A percentile compares a stretch with the other conserved stretches of the same genome.
These are phyloP conservation scores for Vicugna pacos DNA, from an alignment of 2,113 vertebrate genomes.

Conservation along the genomic window DNA sequence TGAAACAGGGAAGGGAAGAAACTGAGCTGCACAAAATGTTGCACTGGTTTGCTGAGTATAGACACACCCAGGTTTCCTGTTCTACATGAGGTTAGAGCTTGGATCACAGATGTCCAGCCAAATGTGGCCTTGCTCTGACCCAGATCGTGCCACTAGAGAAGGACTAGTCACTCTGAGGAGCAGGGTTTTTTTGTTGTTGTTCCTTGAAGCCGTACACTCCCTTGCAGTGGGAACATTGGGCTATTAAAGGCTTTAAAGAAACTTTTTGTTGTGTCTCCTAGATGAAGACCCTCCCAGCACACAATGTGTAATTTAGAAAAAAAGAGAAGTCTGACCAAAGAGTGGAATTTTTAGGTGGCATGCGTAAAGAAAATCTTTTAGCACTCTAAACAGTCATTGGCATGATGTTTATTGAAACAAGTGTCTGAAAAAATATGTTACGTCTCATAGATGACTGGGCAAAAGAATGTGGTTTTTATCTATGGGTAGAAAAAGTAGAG, in stretches of 20 bases:
- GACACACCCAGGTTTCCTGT: conserved; percentile 37
- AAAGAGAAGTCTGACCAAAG: conserved; percentile 19
- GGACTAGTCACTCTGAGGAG: conserved; percentile 12
- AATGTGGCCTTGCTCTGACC: conserved; percentile 79
- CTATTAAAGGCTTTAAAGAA: conserved; percentile 36
- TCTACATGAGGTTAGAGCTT: conserved; percentile 62
- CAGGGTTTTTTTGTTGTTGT: background rate
- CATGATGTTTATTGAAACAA: conserved; percentile 81
- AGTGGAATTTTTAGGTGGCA: background rate
- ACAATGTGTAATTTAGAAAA: background rate
- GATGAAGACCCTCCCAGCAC: background rate
- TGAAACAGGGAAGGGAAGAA: background rate
- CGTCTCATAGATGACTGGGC: conserved; percentile 66
- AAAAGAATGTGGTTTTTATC: conserved; percentile 70
- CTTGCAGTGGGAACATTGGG: conserved; percentile 20
- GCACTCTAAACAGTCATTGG: conserved; percentile 75
- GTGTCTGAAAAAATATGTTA: conserved; percentile 65
- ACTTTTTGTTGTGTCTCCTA: conserved; percentile 60
- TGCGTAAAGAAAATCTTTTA: conserved; percentile 74
- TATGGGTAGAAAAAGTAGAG: conserved; percentile 52
- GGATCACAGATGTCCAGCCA: conserved; percentile 69
- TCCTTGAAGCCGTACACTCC: conserved; percentile 42
- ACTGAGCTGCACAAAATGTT: background rate
- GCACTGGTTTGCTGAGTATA: background rate
- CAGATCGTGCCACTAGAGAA: background rate